These are phyloP conservation scores for Zaprionus nigranus DNA, from an alignment of 1,140 invertebrate species.

Conservation along the genomic window DNA sequence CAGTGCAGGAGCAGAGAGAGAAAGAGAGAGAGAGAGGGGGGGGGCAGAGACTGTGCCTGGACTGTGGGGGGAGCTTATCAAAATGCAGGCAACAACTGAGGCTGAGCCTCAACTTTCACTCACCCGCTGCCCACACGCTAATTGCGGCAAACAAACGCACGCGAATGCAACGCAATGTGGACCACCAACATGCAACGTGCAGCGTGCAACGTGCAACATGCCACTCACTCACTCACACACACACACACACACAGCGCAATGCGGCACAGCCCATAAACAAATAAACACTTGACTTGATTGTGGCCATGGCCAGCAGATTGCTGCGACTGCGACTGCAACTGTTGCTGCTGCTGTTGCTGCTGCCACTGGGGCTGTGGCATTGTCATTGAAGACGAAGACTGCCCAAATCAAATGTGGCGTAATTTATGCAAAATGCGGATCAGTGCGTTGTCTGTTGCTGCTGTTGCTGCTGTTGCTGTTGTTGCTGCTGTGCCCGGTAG, in stretches of 20 bases:
- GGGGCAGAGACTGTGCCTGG: constrained; percentile 10
- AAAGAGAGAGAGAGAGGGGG: neutral
- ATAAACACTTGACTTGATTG: constrained; percentile 81
- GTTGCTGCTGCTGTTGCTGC: neutral
- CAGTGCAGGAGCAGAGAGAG: constrained; percentile 4
- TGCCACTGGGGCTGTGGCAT: constrained; percentile 39
- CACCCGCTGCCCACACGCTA: constrained; percentile 56
- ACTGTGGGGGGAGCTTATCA: constrained; percentile 57
- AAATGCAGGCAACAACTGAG: constrained; percentile 41
- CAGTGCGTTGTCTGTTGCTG: constrained; percentile 1
- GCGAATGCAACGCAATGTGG: constrained; percentile 52
- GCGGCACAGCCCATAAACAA: constrained; percentile 64
- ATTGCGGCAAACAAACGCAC: constrained; percentile 60
- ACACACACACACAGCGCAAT: neutral
- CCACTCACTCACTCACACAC: constrained; percentile 32
- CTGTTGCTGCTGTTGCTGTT: too few relatives aligned
- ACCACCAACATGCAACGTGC: constrained; percentile 62
- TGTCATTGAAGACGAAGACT: constrained; percentile 58
- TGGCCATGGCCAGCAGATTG: constrained; percentile 45
- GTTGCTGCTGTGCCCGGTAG: constrained; percentile 26
- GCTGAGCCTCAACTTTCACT: constrained; percentile 47
- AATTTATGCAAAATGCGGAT: constrained; percentile 65
- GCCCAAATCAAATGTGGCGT: constrained; percentile 60
- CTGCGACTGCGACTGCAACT: constrained; percentile 7
- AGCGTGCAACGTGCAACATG: constrained; percentile 39